Percentiles rank a stretch among this genome's conserved stretches.
These are phyloP conservation scores for Agraylea sexmaculata DNA, from an alignment of 1,140 invertebrate species.

Conservation along the genomic window DNA sequence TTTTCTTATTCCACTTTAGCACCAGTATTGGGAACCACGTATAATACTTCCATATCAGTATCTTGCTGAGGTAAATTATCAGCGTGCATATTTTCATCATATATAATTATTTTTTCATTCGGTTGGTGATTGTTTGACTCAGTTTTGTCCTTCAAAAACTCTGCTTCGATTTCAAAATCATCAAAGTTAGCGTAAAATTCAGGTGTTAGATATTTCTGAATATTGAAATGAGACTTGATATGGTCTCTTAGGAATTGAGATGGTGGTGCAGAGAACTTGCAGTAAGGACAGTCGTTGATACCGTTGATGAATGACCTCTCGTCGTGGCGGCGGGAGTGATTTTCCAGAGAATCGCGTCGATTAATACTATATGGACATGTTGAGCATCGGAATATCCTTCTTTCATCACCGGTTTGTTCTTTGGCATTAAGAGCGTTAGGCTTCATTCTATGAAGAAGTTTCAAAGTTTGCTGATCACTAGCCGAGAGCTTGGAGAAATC, in stretches of 20 bases:
- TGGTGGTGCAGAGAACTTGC: conserved; percentile 70
- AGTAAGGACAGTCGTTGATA: conserved; percentile 63
- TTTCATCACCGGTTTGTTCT: conserved; percentile 35
- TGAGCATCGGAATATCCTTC: conserved; percentile 47
- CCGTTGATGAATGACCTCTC: conserved; percentile 42
- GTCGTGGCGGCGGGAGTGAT: conserved; percentile 64
- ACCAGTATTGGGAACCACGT: conserved; percentile 43
- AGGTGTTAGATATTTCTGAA: conserved; percentile 44
- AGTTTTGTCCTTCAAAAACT: conserved; percentile 25
- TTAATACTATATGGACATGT: conserved; percentile 67
- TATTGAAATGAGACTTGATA: conserved; percentile 63
- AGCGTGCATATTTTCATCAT: conserved; percentile 32
- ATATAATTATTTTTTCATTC: conserved; percentile 29
- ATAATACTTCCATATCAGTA: conserved; percentile 35
- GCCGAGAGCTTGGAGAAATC: conserved; percentile 39
- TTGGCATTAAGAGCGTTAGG: conserved; percentile 33
- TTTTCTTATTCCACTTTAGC: conserved; percentile 24
- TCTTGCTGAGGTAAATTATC: conserved; percentile 22
- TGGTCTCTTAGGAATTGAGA: conserved; percentile 69
- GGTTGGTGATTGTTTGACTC: conserved; percentile 23
- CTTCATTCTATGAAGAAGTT: conserved; percentile 27
- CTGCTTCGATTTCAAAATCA: conserved; percentile 33
- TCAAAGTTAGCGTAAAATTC: conserved; percentile 49
- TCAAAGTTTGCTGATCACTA: conserved; percentile 41
- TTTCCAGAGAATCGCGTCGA: conserved; percentile 58